phyloP scores from a whole-genome alignment of 2,888 invertebrate species.

The Apocheima hispidaria region DNA sequence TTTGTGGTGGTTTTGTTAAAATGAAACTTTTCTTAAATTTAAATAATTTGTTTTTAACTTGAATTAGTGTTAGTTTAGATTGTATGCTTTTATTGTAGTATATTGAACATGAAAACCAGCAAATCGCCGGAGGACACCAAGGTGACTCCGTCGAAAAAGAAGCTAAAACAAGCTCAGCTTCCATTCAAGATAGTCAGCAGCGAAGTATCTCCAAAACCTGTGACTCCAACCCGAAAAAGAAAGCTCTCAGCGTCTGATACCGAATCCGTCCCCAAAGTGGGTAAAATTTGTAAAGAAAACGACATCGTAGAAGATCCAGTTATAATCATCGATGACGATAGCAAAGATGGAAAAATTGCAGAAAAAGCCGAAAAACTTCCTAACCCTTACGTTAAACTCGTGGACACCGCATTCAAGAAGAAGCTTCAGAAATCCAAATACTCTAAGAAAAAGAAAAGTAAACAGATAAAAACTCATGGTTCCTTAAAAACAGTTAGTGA shows the following conservation, averaged over 20 bases:
- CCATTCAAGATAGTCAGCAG: constrained; percentile 86
- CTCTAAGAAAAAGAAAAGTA: constrained; percentile 61
- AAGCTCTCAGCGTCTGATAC: constrained; percentile 73
- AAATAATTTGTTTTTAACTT: constrained; percentile 30
- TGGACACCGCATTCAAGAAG: constrained; percentile 75
- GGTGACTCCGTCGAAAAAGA: constrained; percentile 83
- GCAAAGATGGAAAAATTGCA: constrained; percentile 53
- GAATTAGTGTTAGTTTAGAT: constrained; percentile 41
- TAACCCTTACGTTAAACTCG: constrained; percentile 77
- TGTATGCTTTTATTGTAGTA: constrained; percentile 38
- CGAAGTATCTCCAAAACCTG: constrained; percentile 69
- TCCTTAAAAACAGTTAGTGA: constrained; percentile 36
- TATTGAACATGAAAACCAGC: constrained; percentile 71
- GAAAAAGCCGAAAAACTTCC: constrained; percentile 55
- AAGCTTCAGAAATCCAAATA: constrained; percentile 67
- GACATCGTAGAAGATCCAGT: constrained; percentile 61
- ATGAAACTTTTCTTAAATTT: constrained; percentile 53
- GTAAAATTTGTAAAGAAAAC: constrained; percentile 76
- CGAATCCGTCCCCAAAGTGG: constrained; percentile 70
- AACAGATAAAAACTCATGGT: constrained; percentile 41
- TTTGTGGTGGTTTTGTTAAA: constrained; percentile 48
- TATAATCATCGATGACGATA: constrained; percentile 77
- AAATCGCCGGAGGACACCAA: constrained; percentile 70
- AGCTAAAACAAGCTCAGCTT: constrained; percentile 87
- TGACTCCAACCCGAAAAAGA: constrained; percentile 70